phyloP scores from a whole-genome alignment of 2,113 vertebrate species.

The Acrocephalus kingi region DNA sequence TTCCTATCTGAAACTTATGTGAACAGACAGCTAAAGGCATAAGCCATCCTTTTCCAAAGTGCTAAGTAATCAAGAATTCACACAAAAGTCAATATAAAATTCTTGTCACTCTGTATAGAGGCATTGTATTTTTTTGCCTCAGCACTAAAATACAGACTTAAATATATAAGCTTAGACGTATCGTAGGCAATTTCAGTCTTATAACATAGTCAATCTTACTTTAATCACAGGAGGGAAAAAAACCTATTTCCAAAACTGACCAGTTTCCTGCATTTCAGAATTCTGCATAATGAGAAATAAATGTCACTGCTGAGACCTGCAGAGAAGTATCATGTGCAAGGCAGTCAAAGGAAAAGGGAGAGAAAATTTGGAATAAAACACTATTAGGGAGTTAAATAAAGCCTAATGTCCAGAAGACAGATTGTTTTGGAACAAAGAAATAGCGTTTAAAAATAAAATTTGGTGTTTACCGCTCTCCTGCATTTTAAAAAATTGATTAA shows the following conservation, averaged over 20 bases:
- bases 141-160: background rate
- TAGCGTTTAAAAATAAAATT: background rate
- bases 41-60: background rate
- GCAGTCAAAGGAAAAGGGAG: background rate
- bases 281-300: background rate
- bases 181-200: background rate
- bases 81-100: background rate
- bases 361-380: background rate
- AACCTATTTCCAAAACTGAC: background rate
- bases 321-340: background rate
- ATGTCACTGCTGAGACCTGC: background rate
- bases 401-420: background rate
- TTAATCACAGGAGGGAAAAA: background rate
- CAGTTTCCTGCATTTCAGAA: background rate
- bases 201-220: background rate
- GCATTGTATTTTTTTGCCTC: background rate
- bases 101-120: background rate
- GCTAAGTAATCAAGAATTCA: conserved; percentile 11
- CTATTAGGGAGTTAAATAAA: background rate
- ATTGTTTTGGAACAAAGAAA: background rate
- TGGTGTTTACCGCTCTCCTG: background rate
- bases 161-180: background rate
- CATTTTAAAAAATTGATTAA: background rate
- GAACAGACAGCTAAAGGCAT: background rate
- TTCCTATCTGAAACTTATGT: background rate